A percentile compares a stretch with the other conserved stretches of the same genome.
Evolutionary conservation across 2,888 invertebrate species (phyloP).

Genomic region (Aphrophora alni): DNA sequence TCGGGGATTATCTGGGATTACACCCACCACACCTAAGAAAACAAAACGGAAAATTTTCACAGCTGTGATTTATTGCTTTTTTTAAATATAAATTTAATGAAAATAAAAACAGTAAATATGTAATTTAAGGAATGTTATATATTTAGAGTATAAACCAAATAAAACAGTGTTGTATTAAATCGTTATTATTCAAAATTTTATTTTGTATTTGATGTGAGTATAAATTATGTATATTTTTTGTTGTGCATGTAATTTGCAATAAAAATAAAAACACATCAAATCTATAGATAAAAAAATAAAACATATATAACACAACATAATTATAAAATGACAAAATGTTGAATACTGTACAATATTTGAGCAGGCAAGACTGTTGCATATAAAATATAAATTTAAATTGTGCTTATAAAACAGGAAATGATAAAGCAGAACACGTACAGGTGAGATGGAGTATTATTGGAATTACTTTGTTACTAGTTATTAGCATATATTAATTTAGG

Average conservation of each 20-base stretch:
- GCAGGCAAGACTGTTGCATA: not conserved
- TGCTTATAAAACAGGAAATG: not conserved
- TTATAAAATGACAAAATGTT: not conserved
- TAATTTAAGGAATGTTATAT: too few relatives aligned
- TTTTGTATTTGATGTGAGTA: too few relatives aligned
- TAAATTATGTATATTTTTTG: not conserved
- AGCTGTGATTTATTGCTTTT: not conserved
- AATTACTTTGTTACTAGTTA: too few relatives aligned
- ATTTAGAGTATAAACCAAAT: too few relatives aligned
- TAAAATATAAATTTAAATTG: not conserved
- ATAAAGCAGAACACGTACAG: not conserved
- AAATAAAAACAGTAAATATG: not conserved
- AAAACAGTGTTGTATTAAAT: too few relatives aligned
- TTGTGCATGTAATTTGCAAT: not conserved
- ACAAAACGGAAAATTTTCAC: not conserved
- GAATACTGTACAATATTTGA: not conserved
- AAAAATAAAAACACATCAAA: too few relatives aligned
- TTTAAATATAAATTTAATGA: not conserved
- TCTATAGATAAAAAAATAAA: not conserved
- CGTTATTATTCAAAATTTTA: too few relatives aligned
- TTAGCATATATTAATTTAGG: too few relatives aligned
- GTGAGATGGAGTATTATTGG: too few relatives aligned
- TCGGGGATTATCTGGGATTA: slow-evolving; percentile 29
- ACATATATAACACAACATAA: not conserved
- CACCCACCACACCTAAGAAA: slow-evolving; percentile 33